Evolutionary conservation across 53 echinoderm and acorn worm species (phyloP).

Genomic region (Apostichopus leukothele): DNA sequence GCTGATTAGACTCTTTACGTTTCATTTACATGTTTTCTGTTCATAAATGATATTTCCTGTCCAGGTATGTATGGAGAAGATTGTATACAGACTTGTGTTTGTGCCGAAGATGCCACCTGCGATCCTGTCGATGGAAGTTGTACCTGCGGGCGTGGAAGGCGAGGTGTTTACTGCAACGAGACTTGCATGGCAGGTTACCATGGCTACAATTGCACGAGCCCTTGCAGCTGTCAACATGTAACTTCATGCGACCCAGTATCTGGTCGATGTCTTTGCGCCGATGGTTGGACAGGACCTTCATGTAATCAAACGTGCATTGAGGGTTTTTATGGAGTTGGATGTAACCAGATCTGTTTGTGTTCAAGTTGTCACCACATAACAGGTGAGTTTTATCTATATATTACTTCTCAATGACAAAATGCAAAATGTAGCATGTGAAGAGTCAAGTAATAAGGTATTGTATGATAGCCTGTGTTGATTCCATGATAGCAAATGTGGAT

Average conservation of each 20-base stretch:
- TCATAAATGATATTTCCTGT: not conserved
- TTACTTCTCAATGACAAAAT: too few relatives aligned
- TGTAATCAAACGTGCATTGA: slow-evolving; percentile 60
- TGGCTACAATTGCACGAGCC: slow-evolving; percentile 57
- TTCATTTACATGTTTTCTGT: too few relatives aligned
- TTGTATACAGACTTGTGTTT: slow-evolving; percentile 20
- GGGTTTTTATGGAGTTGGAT: slow-evolving; percentile 64
- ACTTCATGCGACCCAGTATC: slow-evolving; percentile 52
- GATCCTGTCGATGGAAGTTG: slow-evolving; percentile 59
- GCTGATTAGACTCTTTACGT: too few relatives aligned
- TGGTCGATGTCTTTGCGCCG: slow-evolving; percentile 65
- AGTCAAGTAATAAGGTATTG: too few relatives aligned
- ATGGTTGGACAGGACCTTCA: slow-evolving; percentile 65
- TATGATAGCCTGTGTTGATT: too few relatives aligned
- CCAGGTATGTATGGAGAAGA: slow-evolving; percentile 47
- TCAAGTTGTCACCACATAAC: slow-evolving; percentile 60
- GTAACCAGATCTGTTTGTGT: slow-evolving; percentile 62
- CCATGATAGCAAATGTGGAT: too few relatives aligned
- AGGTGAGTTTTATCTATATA: slow-evolving; percentile 24
- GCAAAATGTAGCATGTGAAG: too few relatives aligned
- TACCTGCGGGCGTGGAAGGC: slow-evolving; percentile 60
- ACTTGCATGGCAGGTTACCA: slow-evolving; percentile 52
- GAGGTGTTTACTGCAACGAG: slow-evolving; percentile 42
- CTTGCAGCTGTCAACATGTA: slow-evolving; percentile 58
- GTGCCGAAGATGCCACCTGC: slow-evolving; percentile 54